These are phyloP conservation scores for Chelon auratus DNA, from an alignment of 2,797 vertebrate species.

Conservation along the genomic window DNA sequence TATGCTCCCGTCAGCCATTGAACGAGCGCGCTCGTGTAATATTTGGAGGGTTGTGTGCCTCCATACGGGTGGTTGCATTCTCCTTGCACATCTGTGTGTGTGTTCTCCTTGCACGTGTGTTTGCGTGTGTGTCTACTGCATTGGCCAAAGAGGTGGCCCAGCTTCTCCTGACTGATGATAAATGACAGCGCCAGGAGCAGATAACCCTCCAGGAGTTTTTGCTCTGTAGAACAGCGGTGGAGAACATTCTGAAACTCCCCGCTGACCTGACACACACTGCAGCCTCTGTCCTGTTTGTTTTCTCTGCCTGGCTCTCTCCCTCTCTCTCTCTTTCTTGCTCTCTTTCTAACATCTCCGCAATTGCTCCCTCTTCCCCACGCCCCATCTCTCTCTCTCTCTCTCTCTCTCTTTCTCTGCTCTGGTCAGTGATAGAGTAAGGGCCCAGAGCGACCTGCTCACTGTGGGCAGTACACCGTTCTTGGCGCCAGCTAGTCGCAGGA, in stretches of 20 bases:
- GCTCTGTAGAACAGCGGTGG: conserved; percentile 90
- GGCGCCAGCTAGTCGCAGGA: conserved; percentile 97
- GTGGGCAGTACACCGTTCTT: conserved; percentile 92
- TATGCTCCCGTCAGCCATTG: conserved; percentile 14
- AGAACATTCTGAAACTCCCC: conserved; percentile 99
- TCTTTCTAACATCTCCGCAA: conserved; percentile 67
- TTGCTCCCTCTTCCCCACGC: conserved; percentile 50
- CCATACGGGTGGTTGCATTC: conserved; percentile 3
- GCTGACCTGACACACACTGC: conserved; percentile 95
- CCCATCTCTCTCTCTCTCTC: conserved; percentile 24
- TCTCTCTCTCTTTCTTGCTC: conserved; percentile 83
- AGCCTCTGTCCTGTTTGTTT: conserved; percentile 98
- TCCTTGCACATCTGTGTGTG: conserved; percentile 52
- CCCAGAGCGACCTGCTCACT: conserved; percentile 93
- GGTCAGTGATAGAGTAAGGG: conserved; percentile 96
- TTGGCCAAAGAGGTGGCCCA: conserved; percentile 63
- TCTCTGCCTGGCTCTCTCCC: conserved; percentile 93
- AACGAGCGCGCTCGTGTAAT: neutral
- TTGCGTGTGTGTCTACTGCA: conserved; percentile 33
- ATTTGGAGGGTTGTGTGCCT: conserved; percentile 7
- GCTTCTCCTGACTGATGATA: conserved; percentile 89
- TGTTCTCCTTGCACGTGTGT: conserved; percentile 52
- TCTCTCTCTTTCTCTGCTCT: conserved; percentile 71
- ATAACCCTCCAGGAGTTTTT: conserved; percentile 93
- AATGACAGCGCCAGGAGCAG: conserved; percentile 97